Conservation (phyloP, 2,797 vertebrate genomes). For the Pagetopsis macropterus region DNA sequence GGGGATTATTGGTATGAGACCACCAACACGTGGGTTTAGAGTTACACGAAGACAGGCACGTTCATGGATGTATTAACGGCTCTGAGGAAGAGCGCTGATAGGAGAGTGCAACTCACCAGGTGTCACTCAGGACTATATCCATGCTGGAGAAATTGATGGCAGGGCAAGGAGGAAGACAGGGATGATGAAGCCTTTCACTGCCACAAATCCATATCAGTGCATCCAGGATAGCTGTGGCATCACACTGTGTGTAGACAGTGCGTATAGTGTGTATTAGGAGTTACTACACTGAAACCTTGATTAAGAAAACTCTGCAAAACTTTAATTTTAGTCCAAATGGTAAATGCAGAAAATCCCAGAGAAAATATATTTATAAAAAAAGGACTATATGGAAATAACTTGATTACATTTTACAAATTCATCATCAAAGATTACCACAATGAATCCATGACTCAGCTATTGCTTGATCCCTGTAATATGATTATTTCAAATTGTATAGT, state of each 20-base stretch:
- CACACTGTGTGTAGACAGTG: slow-evolving; percentile 36
- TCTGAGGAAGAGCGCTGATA: slow-evolving; percentile 42
- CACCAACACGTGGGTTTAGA: slow-evolving; percentile 50
- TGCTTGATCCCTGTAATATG: slow-evolving; percentile 14
- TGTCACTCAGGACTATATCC: slow-evolving; percentile 75
- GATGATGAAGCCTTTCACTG: slow-evolving; percentile 77
- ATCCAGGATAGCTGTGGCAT: slow-evolving; percentile 49
- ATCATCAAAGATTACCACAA: background rate
- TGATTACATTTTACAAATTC: slow-evolving; percentile 31
- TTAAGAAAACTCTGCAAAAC: slow-evolving; percentile 27
- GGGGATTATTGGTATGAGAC: slow-evolving; percentile 66
- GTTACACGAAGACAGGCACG: slow-evolving; percentile 54
- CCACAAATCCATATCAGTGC: slow-evolving; percentile 65
- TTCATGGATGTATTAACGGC: slow-evolving; percentile 62
- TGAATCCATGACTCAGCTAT: slow-evolving; percentile 21
- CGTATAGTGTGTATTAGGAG: slow-evolving; percentile 20
- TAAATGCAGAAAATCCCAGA: slow-evolving; percentile 15
- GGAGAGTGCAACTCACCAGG: slow-evolving; percentile 55
- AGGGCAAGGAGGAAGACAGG: slow-evolving; percentile 54
- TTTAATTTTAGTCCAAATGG: slow-evolving; percentile 30
- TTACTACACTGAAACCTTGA: slow-evolving; percentile 17
- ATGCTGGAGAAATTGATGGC: slow-evolving; percentile 74
- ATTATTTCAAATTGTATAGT: background rate
- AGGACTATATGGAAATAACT: slow-evolving; percentile 18
- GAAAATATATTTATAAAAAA: slow-evolving; percentile 6